Percentiles rank a stretch among this genome's conserved stretches.
phyloP scores from a whole-genome alignment of 1,140 invertebrate species.

The Diachasma alloeum region DNA sequence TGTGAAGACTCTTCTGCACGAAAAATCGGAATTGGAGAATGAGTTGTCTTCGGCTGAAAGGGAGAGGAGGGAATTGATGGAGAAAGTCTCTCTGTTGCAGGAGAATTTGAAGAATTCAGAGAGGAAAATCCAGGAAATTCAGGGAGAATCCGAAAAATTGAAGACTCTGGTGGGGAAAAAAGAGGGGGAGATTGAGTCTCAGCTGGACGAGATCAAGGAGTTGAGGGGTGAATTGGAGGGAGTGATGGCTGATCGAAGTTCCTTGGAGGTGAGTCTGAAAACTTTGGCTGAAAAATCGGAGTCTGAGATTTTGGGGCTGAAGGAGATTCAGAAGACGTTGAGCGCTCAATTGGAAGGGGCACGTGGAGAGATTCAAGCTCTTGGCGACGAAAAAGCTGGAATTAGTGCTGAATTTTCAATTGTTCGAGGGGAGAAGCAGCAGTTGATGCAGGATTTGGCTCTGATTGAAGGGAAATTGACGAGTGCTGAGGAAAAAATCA shows the following conservation, averaged over 20 bases:
- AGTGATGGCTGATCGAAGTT: too few species aligned
- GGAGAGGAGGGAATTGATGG: not conserved
- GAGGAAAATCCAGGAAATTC: not conserved
- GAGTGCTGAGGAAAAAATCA: not conserved
- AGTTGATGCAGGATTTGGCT: constrained; percentile 14
- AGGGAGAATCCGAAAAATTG: not conserved
- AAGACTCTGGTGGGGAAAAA: not conserved
- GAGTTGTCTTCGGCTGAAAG: not conserved
- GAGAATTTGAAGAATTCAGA: not conserved
- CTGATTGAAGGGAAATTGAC: constrained; percentile 30
- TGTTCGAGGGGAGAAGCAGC: constrained; percentile 20
- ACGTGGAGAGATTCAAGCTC: not conserved
- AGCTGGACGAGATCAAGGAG: not conserved
- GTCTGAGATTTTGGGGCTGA: not conserved
- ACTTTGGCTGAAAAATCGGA: not conserved
- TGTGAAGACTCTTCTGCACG: not conserved
- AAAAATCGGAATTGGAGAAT: not conserved
- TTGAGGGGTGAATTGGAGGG: not conserved
- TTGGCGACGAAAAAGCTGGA: not conserved
- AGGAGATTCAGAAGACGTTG: not conserved
- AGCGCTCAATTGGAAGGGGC: not conserved
- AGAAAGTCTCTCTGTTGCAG: not conserved
- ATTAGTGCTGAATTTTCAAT: constrained; percentile 14
- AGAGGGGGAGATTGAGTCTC: too few species aligned
- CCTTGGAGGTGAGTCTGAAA: too few species aligned